A percentile compares a stretch with the other conserved stretches of the same genome.
Conservation (phyloP, 92 coral and sea anemone genomes). For the Heteractis magnifica region DNA sequence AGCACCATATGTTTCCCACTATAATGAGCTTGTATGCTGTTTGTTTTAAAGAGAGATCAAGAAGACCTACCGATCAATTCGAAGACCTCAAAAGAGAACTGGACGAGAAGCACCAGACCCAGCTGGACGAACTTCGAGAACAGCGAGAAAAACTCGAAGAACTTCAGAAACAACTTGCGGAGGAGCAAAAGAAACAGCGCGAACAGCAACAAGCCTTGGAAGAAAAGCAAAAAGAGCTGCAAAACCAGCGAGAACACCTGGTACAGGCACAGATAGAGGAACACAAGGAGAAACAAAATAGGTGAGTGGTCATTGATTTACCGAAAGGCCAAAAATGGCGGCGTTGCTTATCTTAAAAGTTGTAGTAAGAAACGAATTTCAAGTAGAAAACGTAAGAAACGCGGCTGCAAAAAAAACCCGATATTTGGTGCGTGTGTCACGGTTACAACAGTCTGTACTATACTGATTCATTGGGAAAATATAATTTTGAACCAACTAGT, state of each 20-base stretch:
- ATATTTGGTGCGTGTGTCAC: too few relatives aligned
- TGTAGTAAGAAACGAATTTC: too few relatives aligned
- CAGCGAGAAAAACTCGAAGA: slow-evolving; percentile 55
- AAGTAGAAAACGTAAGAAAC: too few relatives aligned
- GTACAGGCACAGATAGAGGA: slow-evolving; percentile 65
- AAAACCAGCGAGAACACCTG: slow-evolving; percentile 47
- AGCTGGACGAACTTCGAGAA: slow-evolving; percentile 57
- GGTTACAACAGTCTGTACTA: too few relatives aligned
- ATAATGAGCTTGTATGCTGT: background rate
- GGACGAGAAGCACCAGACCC: slow-evolving; percentile 63
- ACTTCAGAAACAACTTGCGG: slow-evolving; percentile 57
- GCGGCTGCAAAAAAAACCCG: too few relatives aligned
- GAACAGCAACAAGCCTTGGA: slow-evolving; percentile 63
- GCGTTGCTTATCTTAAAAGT: too few relatives aligned
- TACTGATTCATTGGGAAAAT: background rate
- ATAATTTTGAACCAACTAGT: background rate
- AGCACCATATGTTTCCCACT: too few relatives aligned
- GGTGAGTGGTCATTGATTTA: background rate
- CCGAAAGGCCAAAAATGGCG: background rate
- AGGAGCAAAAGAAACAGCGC: slow-evolving; percentile 66
- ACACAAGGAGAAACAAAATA: slow-evolving; percentile 65
- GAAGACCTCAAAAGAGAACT: slow-evolving; percentile 55
- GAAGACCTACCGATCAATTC: slow-evolving; percentile 31
- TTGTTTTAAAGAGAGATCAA: slow-evolving; percentile 29
- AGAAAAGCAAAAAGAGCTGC: slow-evolving; percentile 56